Conservation (phyloP, 1,140 invertebrate genomes). For the Neotoxoptera formosana region DNA sequence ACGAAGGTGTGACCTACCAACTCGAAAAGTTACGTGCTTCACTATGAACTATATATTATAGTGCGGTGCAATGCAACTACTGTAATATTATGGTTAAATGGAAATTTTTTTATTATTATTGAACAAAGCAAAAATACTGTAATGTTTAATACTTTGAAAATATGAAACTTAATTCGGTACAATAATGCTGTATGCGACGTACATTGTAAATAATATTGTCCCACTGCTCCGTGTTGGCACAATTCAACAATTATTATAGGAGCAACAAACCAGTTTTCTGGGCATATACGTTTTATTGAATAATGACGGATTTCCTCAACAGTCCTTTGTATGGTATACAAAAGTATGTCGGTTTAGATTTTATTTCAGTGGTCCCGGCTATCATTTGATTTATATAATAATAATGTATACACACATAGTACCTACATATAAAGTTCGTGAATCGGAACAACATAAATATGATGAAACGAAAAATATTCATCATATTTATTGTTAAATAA, state of each 20-base stretch:
- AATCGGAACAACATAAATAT: slow-evolving; percentile 49
- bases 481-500: slow-evolving; percentile 30
- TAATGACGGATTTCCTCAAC: slow-evolving; percentile 42
- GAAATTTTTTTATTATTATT: neutral
- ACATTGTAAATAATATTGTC: neutral
- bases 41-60: neutral
- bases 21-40: neutral
- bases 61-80: neutral
- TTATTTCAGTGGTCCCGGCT: neutral
- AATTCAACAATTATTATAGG: slow-evolving; percentile 31
- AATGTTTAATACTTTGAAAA: neutral
- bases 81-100: neutral
- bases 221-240: neutral
- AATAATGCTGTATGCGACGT: neutral
- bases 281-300: neutral
- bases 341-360: slow-evolving; percentile 39
- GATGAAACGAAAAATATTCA: neutral
- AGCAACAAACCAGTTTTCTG: neutral
- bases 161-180: neutral
- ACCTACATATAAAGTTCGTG: neutral
- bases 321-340: neutral
- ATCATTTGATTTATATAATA: neutral
- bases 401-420: neutral
- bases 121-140: neutral
- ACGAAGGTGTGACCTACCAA: neutral